Evolutionary conservation across 1,140 invertebrate genomes (phyloP), one percentile per base, ranked within the genome.

Genomic region (Drosophila obscura): DNA sequence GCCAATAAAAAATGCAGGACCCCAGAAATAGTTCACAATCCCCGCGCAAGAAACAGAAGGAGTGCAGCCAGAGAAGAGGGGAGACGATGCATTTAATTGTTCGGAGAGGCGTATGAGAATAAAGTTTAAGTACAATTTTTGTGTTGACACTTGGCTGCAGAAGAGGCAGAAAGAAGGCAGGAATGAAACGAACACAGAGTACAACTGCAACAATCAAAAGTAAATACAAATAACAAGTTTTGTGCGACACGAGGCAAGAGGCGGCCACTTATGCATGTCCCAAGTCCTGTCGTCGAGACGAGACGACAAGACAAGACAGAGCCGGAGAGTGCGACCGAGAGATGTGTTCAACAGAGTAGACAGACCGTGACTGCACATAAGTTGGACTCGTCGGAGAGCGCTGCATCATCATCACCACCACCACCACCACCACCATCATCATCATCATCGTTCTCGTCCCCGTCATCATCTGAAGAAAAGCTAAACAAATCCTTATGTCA

Each of bases 161-260:
- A 59, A 71, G 51, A 9, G 45, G 45, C 49, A 57, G 19, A 22
- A 41, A 28, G 31, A 6, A 39, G 39, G 4, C 7, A 16, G n/a
- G 35, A 46, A 28, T 35, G 74, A 49, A 48, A 46, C 22, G 51
- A 31, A 22, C 46, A 59, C 72, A 77, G 46, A 65, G 74, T 71
- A 74, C 71, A 67, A 60, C 63, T 68, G 79, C 75, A 83, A 83
- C 80, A 83, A 83, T 83, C 80, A 83, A 67, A 79, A 76, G 80
- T 83, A 83, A 83, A 83, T 83, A 83, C 77, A 83, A 83, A 83
- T 83, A 83, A 79, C 82, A 83, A 82, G 71, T 71, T 71, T 43
- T 71, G 45, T 69, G 68, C 73, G 58, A 68, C 35, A 50, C 13
- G 51, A 51, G 26, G 28, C 50, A 52, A 31, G 68, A 73, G 58